Conservation (phyloP, 2,888 invertebrate genomes). For the Dromius quadrimaculatus region DNA sequence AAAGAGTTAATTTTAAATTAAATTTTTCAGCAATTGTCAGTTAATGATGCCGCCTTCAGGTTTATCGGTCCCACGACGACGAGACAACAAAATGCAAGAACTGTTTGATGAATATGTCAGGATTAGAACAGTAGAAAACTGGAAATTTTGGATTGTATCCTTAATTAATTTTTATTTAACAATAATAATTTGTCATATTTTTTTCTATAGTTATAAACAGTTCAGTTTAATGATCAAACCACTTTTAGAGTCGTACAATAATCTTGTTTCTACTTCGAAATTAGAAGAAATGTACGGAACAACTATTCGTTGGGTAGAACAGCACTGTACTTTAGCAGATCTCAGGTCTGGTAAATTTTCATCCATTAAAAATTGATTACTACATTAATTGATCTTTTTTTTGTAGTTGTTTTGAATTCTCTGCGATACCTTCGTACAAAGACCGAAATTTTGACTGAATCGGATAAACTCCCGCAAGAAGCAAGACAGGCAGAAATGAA, state of each 20-base stretch:
- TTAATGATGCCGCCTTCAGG: conserved; percentile 95
- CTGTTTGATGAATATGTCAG: conserved; percentile 94
- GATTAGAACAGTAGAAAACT: conserved; percentile 87
- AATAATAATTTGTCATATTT: conserved; percentile 48
- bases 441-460: conserved; percentile 92
- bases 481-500: conserved; percentile 79
- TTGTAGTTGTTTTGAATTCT: conserved; percentile 92
- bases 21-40: conserved; percentile 95
- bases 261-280: conserved; percentile 91
- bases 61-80: conserved; percentile 90
- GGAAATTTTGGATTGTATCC: conserved; percentile 99
- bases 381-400: conserved; percentile 50
- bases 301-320: conserved; percentile 94
- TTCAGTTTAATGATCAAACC: conserved; percentile 93
- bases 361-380: not conserved
- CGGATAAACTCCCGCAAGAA: conserved; percentile 90
- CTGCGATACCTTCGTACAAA: conserved; percentile 90
- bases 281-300: conserved; percentile 92
- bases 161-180: conserved; percentile 62
- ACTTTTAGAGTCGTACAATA: conserved; percentile 90
- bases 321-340: conserved; percentile 94
- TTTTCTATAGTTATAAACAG: conserved; percentile 72
- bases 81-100: conserved; percentile 91
- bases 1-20: too few relatives aligned
- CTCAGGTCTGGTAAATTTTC: conserved; percentile 86